phyloP scores from a whole-genome alignment of 2,113 vertebrate genomes.

The Ceyx melanurus region DNA sequence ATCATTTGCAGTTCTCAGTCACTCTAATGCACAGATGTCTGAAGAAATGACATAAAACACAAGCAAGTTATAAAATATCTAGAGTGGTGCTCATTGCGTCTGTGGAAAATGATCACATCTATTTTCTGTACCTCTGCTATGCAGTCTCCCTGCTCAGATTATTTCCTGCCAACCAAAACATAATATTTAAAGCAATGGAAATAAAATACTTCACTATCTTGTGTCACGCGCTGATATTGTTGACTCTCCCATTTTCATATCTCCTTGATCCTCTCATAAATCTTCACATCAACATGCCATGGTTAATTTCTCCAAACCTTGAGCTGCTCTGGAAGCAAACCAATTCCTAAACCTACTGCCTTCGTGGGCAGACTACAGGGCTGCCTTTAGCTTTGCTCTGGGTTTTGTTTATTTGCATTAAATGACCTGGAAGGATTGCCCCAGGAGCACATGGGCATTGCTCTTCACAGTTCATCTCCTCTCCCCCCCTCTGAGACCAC shows the following conservation, averaged over 20 bases:
- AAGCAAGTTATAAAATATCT: slow-evolving; percentile 70
- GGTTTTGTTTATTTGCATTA: not conserved
- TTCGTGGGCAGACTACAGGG: not conserved
- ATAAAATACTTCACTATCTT: slow-evolving; percentile 38
- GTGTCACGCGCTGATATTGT: not conserved
- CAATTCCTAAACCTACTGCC: not conserved
- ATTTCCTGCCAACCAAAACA: slow-evolving; percentile 46
- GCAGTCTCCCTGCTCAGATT: slow-evolving; percentile 21
- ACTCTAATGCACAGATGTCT: slow-evolving; percentile 71
- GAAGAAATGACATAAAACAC: slow-evolving; percentile 68
- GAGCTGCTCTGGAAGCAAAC: not conserved
- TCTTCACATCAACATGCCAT: not conserved
- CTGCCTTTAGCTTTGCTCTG: not conserved
- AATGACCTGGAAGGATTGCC: not conserved
- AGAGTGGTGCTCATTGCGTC: slow-evolving; percentile 53
- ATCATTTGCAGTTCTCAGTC: slow-evolving; percentile 71
- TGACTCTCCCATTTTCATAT: slow-evolving; percentile 12
- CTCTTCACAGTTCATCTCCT: not conserved
- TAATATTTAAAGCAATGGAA: slow-evolving; percentile 35
- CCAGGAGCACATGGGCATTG: rapidly evolving
- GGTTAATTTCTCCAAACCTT: slow-evolving; percentile 40
- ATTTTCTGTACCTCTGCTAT: slow-evolving; percentile 49
- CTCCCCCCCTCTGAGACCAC: rapidly evolving
- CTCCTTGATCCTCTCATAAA: not conserved
- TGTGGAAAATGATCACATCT: slow-evolving; percentile 67